Percentiles rank a stretch among this genome's conserved stretches.
phyloP scores from a whole-genome alignment of 2,113 vertebrate genomes.

The Oreotrochilus melanogaster region DNA sequence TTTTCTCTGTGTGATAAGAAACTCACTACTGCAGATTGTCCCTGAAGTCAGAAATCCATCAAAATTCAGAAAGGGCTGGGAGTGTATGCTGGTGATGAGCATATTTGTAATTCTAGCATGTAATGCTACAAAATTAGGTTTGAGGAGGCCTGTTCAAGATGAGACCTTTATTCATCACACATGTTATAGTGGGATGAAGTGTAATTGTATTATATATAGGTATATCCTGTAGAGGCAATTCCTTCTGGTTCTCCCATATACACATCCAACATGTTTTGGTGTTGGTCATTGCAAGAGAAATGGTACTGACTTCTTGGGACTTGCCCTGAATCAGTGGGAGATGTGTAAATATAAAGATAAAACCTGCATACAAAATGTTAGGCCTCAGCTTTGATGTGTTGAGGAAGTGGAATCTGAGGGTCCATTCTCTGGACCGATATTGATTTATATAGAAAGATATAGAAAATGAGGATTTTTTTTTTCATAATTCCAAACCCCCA shows the following conservation, averaged over 20 bases:
- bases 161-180: neutral
- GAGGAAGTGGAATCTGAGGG: neutral
- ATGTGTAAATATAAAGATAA: neutral
- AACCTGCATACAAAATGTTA: neutral
- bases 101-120: neutral
- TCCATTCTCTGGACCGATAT: neutral
- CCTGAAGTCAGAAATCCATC: neutral
- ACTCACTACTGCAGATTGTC: neutral
- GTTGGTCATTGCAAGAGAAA: neutral
- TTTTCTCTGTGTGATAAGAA: neutral
- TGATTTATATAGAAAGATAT: neutral
- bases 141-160: neutral
- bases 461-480: neutral
- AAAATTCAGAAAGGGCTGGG: neutral
- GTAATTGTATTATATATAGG: neutral
- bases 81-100: neutral
- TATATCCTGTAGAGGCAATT: neutral
- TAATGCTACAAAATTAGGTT: neutral
- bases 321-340: neutral
- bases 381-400: neutral
- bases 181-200: neutral
- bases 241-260: neutral
- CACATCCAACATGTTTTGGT: neutral
- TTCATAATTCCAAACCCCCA: neutral
- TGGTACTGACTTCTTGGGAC: neutral